Conservation (phyloP, 2,888 invertebrate genomes). For the Ennomos fuscantarius region DNA sequence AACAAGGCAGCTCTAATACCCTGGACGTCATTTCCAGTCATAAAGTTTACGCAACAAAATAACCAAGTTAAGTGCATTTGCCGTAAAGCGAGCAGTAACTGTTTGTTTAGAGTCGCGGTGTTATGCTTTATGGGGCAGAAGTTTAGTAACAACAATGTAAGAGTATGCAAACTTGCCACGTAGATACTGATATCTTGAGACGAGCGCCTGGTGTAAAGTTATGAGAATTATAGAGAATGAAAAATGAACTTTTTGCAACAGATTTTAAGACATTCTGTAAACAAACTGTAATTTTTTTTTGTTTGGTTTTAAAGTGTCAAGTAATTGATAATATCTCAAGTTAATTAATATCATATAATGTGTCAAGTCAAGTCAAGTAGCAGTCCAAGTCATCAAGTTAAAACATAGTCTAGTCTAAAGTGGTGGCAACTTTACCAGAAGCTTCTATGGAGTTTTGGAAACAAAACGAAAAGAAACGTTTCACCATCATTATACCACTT, state of each 20-base stretch:
- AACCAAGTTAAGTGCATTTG: conserved; percentile 41
- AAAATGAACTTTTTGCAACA: background rate
- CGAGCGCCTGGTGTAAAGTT: conserved; percentile 1
- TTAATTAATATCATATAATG: too few relatives aligned
- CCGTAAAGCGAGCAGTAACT: conserved; percentile 48
- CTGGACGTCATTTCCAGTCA: conserved; percentile 35
- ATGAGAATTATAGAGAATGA: conserved; percentile 4
- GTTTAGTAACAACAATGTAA: conserved; percentile 26
- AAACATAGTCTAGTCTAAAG: too few relatives aligned
- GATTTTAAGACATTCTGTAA: too few relatives aligned
- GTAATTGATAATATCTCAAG: too few relatives aligned
- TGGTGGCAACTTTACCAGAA: too few relatives aligned
- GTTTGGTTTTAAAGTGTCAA: too few relatives aligned
- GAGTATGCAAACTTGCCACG: conserved; percentile 6
- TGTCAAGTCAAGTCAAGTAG: too few relatives aligned
- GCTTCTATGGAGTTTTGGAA: too few relatives aligned
- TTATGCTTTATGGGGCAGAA: conserved; percentile 27
- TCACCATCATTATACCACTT: too few relatives aligned
- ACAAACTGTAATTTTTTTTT: too few relatives aligned
- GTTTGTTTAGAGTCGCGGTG: conserved; percentile 42
- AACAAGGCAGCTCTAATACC: conserved; percentile 28
- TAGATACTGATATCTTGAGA: conserved; percentile 10
- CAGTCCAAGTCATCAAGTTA: too few relatives aligned
- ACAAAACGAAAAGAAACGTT: too few relatives aligned
- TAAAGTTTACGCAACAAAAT: conserved; percentile 45